Base-by-base conservation (phyloP, 2,113 vertebrate genomes). In the Poeciliopsis turrubarensis region DNA sequence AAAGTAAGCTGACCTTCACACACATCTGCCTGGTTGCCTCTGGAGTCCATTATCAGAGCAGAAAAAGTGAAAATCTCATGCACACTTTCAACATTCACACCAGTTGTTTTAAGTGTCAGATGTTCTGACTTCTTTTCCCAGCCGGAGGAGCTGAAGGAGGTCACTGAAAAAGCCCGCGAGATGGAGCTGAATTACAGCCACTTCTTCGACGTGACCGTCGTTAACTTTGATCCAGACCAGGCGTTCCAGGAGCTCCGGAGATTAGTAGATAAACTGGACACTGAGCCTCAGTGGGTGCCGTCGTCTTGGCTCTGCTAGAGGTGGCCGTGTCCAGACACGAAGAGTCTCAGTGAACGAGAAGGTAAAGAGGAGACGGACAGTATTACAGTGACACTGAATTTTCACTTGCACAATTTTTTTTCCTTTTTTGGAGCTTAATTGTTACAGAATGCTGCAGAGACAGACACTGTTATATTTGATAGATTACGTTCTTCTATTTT, bases 271-370 rank as follows among this genome's bases (percentile, higher is more conserved):
- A 97, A 96, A 92, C 95, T 99, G 63, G 98, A 99, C 92, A 97
- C 96, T 4, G 97, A 98, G 89, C 97, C 98, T n/a, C 98, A 99
- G 93, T 99, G 97, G 97, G 97, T 98, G 60, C 97, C 98, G 29
- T 97, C 96, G 12, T 95, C 96, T 70, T 99, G 98, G 98, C 92
- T 99, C 70, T 95, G 95, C 79, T 94, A 85, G 84, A 66, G 63
- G 74, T 37, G 51, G 39, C 19, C 11, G 47, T 67, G 66, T 57
- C 15, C 31, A 41, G 44, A 39, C 17, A 9, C 61, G 1, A 32
- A 26, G 26, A 37, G 73, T 57, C 65, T 68, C 66, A 67, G 80
- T 77, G 61, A 6, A 11, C 10, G 11, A 41, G n/a, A 37, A 57
- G 41, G 14, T 26, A 64, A 65, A 61, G 26, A 29, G 63, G 61